Evolutionary conservation across 1,140 invertebrate genomes (phyloP), one percentile per base, ranked within the genome.

Genomic region (Drosophila erecta): DNA sequence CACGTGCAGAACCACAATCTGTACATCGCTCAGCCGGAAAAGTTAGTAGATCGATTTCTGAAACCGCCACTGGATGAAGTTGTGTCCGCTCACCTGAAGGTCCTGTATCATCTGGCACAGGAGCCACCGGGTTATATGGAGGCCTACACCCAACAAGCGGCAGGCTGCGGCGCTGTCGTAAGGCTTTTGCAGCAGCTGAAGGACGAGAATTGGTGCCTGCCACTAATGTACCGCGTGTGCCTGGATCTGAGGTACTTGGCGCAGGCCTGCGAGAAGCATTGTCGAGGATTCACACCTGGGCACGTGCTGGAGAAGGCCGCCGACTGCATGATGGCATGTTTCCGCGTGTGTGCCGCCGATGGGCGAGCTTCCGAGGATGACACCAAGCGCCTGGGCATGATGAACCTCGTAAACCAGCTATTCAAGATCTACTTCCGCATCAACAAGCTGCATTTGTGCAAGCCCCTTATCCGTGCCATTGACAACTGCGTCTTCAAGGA

Each of bases 341-440:
- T 99, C 93, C 93, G 98, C 89, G 96, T 99, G 15, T 99, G 98
- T 93, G 98, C 98, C 22, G 97, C 97, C 15, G 99, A 99, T 90
- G 98, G 97, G 92, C 94, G 96, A 54, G 95, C 97, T 20, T 95
- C 97, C 1, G 96, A 97, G 76, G 95, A 97, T 70, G 96, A 98
- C 51, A 98, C 98, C 0, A 99, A 99, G 93, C 95, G 97, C 89
- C 96, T 98, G 94, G 98, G 98, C 67, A 99, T 99, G 97, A 93
- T 99, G 78, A 96, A 96, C 79, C 93, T 99, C 41, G 97, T 99
- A 0, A 99, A 99, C 93, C 98, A 99, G 92, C 93, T 99, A 11
- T 97, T 99, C 60, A 99, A 99, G 94, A 97, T 99, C 4, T 99
- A 99, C 92, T 99, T 99, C 91, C 95, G 96, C 74, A 99, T 99